Base-by-base conservation (phyloP, 2,797 vertebrate genomes). In the Fratercula arctica region DNA sequence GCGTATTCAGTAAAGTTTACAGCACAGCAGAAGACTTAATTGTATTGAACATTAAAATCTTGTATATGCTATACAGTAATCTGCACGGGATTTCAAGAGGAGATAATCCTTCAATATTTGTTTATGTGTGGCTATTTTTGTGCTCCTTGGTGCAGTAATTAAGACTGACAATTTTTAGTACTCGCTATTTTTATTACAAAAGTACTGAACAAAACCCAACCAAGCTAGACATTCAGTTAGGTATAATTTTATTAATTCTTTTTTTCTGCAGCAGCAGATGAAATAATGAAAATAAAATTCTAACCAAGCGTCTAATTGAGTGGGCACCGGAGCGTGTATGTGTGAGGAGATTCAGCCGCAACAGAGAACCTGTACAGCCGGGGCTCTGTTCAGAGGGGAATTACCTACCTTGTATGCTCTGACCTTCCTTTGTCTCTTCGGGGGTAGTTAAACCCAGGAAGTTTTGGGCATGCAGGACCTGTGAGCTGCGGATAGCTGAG, bases 401-500 rank as follows among this genome's bases (percentile, higher is more conserved):
- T 56, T 20, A 64, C 9, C 29, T 56, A 26, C 43, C 68, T 39
- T 15, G 35, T 80, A 39, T 33, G 57, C 68, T 87, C 67, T 43
- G 70, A 88, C 69, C 75, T 88, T 37, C 45, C 64, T 80, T 91
- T 64, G 64, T 85, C 78, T 86, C 93, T 76, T 33, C 35, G 85
- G 84, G 17, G 17, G 66, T 37, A 67, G 63, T 92, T 91, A 95
- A 94, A 87, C 25, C 69, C 12, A 6, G n/a, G 86, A 84, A 15
- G 23, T 82, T 96, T 88, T 73, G 37, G 31, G 33, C 23, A 12
- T 5, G 66, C 21, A 76, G 69, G 95, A 81, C 51, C 48, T 93
- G 73, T 66, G 92, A 93, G 94, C 93, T 73, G 88, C 93, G 80
- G 7, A 75, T 51, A 60, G 85, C 84, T 11, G 43, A 95, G 90